Evolutionary conservation across 2,888 invertebrate species (phyloP).

Genomic region (Pelosia muscerda): DNA sequence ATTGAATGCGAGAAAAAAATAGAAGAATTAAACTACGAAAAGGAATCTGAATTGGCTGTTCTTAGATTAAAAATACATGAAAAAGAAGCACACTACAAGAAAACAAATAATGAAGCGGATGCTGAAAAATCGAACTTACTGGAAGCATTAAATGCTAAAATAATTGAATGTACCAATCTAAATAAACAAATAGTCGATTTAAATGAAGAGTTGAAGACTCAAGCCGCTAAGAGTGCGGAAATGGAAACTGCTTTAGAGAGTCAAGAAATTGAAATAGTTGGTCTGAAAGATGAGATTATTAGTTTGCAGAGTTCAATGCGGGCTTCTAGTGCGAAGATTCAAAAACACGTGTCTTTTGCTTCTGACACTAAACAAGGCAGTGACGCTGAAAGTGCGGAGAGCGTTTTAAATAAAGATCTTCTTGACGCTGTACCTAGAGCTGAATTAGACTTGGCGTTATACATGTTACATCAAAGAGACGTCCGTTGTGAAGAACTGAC

Average conservation of each 20-base stretch:
- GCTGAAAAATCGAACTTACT: slow-evolving; percentile 65
- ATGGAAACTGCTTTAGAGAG: slow-evolving; percentile 88
- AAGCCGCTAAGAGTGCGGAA: slow-evolving; percentile 85
- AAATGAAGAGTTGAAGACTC: slow-evolving; percentile 83
- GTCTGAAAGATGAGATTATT: slow-evolving; percentile 89
- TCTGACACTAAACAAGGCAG: slow-evolving; percentile 75
- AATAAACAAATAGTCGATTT: slow-evolving; percentile 85
- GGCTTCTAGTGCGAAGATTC: slow-evolving; percentile 70
- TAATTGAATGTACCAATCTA: slow-evolving; percentile 80
- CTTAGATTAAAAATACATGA: slow-evolving; percentile 85
- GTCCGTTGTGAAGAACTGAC: slow-evolving; percentile 95
- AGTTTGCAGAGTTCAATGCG: slow-evolving; percentile 67
- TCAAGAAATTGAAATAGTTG: slow-evolving; percentile 91
- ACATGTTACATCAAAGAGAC: slow-evolving; percentile 95
- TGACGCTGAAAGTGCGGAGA: slow-evolving; percentile 54
- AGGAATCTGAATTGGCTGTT: slow-evolving; percentile 84
- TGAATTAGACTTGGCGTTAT: slow-evolving; percentile 92
- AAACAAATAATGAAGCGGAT: slow-evolving; percentile 61
- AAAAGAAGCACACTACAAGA: slow-evolving; percentile 68
- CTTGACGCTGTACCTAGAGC: slow-evolving; percentile 84
- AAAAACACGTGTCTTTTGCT: slow-evolving; percentile 81
- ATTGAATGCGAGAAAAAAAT: slow-evolving; percentile 77
- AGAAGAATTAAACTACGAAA: slow-evolving; percentile 83
- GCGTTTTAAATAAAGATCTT: slow-evolving; percentile 64
- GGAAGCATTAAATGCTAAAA: slow-evolving; percentile 76